Base-by-base conservation (phyloP, 35 echinoderm and acorn worm genomes). In the Stichopus chloronotus region DNA sequence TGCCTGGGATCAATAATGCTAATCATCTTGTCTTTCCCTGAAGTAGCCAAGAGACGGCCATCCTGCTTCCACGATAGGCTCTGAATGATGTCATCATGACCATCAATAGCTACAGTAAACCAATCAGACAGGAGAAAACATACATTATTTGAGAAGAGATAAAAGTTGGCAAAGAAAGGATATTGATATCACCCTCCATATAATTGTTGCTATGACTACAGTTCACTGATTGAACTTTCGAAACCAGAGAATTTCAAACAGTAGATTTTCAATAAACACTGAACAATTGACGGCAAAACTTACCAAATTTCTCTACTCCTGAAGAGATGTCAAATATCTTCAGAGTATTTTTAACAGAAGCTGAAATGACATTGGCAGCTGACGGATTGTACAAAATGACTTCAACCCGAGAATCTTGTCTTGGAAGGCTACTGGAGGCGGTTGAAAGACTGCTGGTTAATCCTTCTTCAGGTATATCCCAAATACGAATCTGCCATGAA, bases 1-100 rank as follows among this genome's bases (percentile, higher is more conserved):
- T 92, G 58, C 17, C 97, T 94, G 25, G 97, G 95, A 83, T 99
- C 97, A 16, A 96, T 57, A 56, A 99, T 95, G 16, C 95, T 94
- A n/a, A 99, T 69, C 56, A 88, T 99, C 72, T 99, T 99, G 68
- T 99, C 97, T 94, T 99, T 99, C 71, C 90, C 71, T 57, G 97
- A 93, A 20, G 97, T 90, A 19, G 90, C 97, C 59, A 99, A 59
- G 19, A 95, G 76, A 59, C 78, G 76, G 22, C 97, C 97, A 95
- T 99, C 95, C 74, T 92, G 92, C 72, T 96, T 99, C 97, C 97
- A 99, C 7, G 91, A 93, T 13, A 99, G 76, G 25, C 95, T 94
- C 77, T 96, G 97, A 52, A 99, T 81, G 52, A 93, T 96, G 43
- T 99, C 95, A 17, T 59, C 59, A 76, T 93, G 83, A 56, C 91